Evolutionary conservation across 1,140 invertebrate genomes (phyloP).

Genomic region (Drosophila sturtevanti): DNA sequence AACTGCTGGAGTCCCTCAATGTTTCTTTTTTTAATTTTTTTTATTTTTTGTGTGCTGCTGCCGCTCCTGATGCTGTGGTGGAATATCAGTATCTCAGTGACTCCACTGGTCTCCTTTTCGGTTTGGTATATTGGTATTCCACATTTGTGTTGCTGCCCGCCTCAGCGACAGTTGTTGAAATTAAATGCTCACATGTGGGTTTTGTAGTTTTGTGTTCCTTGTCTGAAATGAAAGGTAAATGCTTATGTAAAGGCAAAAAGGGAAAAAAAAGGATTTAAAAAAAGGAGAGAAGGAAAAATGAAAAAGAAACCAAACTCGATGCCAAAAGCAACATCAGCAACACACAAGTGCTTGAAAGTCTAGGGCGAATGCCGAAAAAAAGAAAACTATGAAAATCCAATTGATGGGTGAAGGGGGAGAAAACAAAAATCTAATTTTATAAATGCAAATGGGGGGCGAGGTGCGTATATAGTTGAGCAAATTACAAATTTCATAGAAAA

Average conservation of each 20-base stretch:
- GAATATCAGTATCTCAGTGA: constrained; percentile 6
- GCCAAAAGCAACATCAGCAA: constrained; percentile 13
- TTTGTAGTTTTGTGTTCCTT: constrained; percentile 56
- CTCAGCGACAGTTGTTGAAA: constrained; percentile 79
- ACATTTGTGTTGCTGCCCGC: constrained; percentile 41
- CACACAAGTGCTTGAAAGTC: constrained; percentile 2
- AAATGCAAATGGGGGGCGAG: neutral
- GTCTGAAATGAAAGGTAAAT: constrained; percentile 36
- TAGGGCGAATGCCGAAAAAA: neutral
- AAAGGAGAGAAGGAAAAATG: neutral
- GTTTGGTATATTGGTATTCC: constrained; percentile 64
- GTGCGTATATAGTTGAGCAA: neutral
- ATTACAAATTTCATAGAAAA: neutral
- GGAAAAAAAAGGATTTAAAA: constrained; percentile 1
- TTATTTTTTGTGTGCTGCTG: constrained; percentile 21
- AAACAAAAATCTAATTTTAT: constrained; percentile 8
- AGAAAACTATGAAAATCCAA: neutral
- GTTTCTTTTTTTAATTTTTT: neutral
- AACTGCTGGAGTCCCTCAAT: constrained; percentile 11
- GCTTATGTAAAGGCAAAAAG: constrained; percentile 4
- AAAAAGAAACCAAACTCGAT: neutral
- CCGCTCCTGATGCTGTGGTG: constrained; percentile 35
- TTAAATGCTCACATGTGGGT: constrained; percentile 82
- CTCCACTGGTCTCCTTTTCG: constrained; percentile 18
- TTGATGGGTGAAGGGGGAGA: neutral